These are phyloP conservation scores for Tretioscincus oriximinensis DNA, from an alignment of 2,113 vertebrate genomes.

Conservation along the genomic window DNA sequence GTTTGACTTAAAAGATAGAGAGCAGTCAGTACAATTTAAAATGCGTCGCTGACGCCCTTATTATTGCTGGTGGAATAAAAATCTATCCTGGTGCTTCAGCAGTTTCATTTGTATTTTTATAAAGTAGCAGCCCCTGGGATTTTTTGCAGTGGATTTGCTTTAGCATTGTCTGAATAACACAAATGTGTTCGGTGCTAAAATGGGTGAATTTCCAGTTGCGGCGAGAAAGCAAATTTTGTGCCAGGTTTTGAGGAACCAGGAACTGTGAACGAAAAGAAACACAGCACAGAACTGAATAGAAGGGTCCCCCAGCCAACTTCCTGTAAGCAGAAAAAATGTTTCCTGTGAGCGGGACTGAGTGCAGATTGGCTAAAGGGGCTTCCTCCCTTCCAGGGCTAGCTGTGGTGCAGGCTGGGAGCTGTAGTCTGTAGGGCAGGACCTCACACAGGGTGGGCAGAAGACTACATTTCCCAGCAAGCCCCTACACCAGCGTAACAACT, in stretches of 20 bases:
- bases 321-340: not conserved
- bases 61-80: constrained; percentile 64
- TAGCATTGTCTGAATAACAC: not conserved
- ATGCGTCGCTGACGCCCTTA: not conserved
- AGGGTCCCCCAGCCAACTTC: no score
- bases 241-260: not conserved
- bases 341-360: no score
- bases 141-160: not conserved
- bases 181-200: not conserved
- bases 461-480: no score
- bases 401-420: no score
- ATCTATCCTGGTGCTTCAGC: not conserved
- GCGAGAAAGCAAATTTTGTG: no score
- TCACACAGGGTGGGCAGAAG: no score
- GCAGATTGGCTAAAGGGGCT: no score
- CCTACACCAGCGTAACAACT: no score
- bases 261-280: no score
- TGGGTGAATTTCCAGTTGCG: no score
- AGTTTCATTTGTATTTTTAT: not conserved
- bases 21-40: constrained; percentile 18
- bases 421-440: no score
- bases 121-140: not conserved
- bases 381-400: no score
- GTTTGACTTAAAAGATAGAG: not conserved
- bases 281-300: not conserved